Conservation (phyloP, 2,113 vertebrate species). For the Geothlypis trichas region DNA sequence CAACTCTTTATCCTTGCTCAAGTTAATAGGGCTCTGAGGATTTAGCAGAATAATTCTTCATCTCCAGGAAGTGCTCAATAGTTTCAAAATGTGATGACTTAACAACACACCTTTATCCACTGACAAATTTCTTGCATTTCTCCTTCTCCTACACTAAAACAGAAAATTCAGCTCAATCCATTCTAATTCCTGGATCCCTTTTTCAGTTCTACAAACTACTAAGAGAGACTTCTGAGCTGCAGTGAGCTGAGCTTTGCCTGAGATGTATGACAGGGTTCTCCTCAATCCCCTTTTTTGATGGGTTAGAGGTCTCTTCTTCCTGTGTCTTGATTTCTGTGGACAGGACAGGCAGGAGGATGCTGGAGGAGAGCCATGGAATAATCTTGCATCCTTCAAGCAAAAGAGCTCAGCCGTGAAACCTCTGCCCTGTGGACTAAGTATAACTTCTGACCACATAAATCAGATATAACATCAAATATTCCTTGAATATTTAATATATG, state of each 20-base stretch:
- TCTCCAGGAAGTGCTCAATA: constrained; percentile 5
- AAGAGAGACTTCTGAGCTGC: not conserved
- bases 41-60: not conserved
- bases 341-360: not conserved
- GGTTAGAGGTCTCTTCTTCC: not conserved
- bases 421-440: not conserved
- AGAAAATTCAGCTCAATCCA: not conserved
- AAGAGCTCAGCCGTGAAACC: rapidly evolving
- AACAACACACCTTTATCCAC: not conserved
- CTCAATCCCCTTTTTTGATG: not conserved
- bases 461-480: not conserved
- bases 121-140: not conserved
- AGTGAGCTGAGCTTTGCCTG: not conserved
- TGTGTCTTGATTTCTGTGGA: not conserved
- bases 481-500: not conserved
- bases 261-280: not conserved
- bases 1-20: not conserved
- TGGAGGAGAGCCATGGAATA: not conserved
- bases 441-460: not conserved
- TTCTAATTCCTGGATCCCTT: not conserved
- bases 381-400: not conserved
- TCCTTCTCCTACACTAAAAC: not conserved
- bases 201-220: not conserved
- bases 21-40: not conserved
- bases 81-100: constrained; percentile 2